Evolutionary conservation across 2,888 invertebrate genomes (phyloP).

Genomic region (Esperia sulphurella): DNA sequence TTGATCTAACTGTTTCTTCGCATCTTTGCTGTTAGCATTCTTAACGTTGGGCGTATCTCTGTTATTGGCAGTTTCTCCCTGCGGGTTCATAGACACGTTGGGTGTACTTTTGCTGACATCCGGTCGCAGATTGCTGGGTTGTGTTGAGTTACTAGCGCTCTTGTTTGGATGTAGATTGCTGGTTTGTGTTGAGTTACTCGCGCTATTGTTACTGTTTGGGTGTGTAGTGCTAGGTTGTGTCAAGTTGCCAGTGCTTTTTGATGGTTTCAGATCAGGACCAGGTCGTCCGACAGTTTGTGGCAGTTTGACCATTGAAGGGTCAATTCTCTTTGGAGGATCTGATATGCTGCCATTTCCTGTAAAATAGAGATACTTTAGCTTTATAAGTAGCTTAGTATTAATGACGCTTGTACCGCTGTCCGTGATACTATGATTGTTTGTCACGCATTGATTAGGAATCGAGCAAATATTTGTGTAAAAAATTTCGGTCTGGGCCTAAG

Average conservation of each 20-base stretch:
- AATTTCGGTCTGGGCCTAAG: too few species aligned
- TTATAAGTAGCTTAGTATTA: not conserved
- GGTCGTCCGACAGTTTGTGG: conserved; percentile 23
- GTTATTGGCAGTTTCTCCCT: conserved; percentile 23
- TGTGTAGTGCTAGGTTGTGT: conserved; percentile 10
- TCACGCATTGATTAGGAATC: not conserved
- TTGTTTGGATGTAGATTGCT: conserved; percentile 32
- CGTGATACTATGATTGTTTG: too few species aligned
- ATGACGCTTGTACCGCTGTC: too few species aligned
- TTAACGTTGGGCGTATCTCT: conserved; percentile 8
- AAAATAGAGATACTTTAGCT: conserved; percentile 15
- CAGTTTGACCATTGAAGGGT: conserved; percentile 39
- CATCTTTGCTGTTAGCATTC: conserved; percentile 19
- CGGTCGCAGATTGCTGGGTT: not conserved
- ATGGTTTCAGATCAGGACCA: conserved; percentile 22
- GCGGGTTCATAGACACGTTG: conserved; percentile 39
- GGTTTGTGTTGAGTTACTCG: conserved; percentile 34
- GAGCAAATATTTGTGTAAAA: too few species aligned
- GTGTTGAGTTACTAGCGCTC: conserved; percentile 45
- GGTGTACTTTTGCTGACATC: conserved; percentile 36
- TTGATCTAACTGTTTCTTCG: conserved; percentile 22
- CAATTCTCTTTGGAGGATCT: conserved; percentile 35
- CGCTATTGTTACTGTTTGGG: conserved; percentile 33
- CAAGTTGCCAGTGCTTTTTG: conserved; percentile 51
- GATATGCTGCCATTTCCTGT: conserved; percentile 31